Percentiles rank a stretch among this genome's conserved stretches.
Conservation (phyloP, 2,113 vertebrate species). For the Addax nasomaculatus region DNA sequence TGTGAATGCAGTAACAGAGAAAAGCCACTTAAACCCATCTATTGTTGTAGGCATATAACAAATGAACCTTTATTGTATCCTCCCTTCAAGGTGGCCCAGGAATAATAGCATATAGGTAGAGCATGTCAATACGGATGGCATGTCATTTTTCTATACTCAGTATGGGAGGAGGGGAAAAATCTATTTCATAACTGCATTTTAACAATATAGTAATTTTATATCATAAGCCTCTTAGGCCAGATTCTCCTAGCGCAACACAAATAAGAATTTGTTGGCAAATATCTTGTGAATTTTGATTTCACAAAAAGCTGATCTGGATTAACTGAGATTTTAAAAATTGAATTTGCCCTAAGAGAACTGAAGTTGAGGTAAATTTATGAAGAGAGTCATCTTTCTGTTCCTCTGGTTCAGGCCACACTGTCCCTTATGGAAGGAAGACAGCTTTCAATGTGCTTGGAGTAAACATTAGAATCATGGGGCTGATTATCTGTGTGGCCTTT, state of each 20-base stretch:
- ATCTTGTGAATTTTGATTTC: background rate
- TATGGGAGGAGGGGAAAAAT: background rate
- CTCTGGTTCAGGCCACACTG: background rate
- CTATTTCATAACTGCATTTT: conserved; percentile 31
- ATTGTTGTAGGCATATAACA: conserved; percentile 42
- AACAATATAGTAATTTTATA: conserved; percentile 24
- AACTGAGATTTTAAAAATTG: background rate
- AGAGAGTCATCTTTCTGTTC: background rate
- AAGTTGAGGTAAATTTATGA: background rate
- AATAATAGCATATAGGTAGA: conserved; percentile 25
- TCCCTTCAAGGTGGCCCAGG: conserved; percentile 40
- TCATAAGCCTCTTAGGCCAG: background rate
- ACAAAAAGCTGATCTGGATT: background rate
- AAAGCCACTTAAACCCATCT: conserved; percentile 33
- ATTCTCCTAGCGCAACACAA: background rate
- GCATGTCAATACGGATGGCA: background rate
- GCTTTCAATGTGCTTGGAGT: background rate
- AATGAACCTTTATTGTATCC: conserved; percentile 37
- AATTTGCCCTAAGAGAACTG: background rate
- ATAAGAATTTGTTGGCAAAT: conserved; percentile 10
- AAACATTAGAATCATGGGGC: background rate
- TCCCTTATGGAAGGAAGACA: background rate
- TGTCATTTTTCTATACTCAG: conserved; percentile 17
- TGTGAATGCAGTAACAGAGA: conserved; percentile 37
- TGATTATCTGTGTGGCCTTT: background rate